Conservation (phyloP, 1,140 invertebrate species). For the Babylonia areolata region DNA sequence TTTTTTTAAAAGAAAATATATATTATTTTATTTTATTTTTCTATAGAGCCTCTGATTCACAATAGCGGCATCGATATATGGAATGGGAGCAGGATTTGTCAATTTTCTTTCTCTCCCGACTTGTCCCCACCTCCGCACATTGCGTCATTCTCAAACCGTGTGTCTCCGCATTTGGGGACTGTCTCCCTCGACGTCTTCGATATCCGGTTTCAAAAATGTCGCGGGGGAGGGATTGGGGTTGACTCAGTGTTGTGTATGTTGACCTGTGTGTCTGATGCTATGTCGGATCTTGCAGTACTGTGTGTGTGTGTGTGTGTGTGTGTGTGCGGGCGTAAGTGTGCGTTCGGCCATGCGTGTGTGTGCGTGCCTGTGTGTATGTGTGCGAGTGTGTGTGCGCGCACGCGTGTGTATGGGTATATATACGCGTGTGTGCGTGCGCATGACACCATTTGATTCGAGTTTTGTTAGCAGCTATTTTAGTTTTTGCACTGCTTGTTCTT, state of each 20-base stretch:
- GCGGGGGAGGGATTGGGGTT: neutral
- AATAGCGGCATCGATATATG: too few species aligned
- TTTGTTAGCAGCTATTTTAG: too few species aligned
- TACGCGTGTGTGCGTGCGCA: neutral
- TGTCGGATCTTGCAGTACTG: neutral
- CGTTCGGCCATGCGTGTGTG: neutral
- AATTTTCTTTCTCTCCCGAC: too few species aligned
- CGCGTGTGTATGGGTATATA: neutral
- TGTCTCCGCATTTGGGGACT: neutral
- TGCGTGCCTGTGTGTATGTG: neutral
- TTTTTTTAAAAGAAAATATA: too few species aligned
- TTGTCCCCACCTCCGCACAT: too few species aligned
- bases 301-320: conserved; percentile 12
- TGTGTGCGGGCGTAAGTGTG: neutral
- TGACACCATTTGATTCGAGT: neutral
- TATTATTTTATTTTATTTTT: too few species aligned
- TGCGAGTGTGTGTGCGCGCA: neutral
- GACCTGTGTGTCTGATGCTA: neutral
- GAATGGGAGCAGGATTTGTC: too few species aligned
- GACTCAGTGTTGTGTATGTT: neutral
- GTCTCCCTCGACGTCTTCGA: neutral
- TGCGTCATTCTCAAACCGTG: too few species aligned
- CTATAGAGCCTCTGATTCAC: too few species aligned
- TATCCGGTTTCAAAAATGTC: neutral
- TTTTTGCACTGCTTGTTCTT: too few species aligned